Base-by-base conservation (phyloP, 2,888 invertebrate species). In the Clunio marinus region DNA sequence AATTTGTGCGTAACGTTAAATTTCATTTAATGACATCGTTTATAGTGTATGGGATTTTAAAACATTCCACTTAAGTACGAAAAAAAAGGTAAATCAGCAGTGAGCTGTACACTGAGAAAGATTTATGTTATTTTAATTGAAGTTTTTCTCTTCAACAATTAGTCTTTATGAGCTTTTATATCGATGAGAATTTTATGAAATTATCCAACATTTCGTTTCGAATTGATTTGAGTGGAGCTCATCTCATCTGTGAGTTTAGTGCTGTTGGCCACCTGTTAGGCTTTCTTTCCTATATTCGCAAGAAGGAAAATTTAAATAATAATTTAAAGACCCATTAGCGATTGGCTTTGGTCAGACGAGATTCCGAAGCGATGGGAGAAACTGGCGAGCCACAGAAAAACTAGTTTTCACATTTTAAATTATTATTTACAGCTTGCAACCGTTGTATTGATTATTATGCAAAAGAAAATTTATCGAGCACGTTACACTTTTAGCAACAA, bases 241-340 rank as follows among this genome's bases (percentile, higher is more conserved):
- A 32, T 32, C 5, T 4, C 32, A 10, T 10, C 5, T 7, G 32
- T 7, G 32, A 32, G 32, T 32, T 4, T 7, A 32, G 10, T 32
- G 10, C 10, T 32, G 32, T 32, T 62, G 41, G 25, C 62, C 62
- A 62, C 62, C 62, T 62, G 62, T 41, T 41, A 62, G 45, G n/a
- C 37, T n/a, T 32, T 59, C 35, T 32, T 13, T 45, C 45, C 32
- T 62, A 20, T n/a, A 27, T 8, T 8, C 32, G 28, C 17, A 37
- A 32, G 37, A 2, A 15, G 24, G 20, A 62, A 62, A 62, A 41
- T 41, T 62, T 32, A 8, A 32, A 32, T 15, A 62, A 62, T 62
- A 41, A 62, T 41, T 62, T 15, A 20, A 59, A 35, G 25, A 15
- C 62, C 62, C 37, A 41, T 62, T 62, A 62, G 37, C 25, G 41